phyloP scores from a whole-genome alignment of 2,888 invertebrate species.

The Charanyca ferruginea region DNA sequence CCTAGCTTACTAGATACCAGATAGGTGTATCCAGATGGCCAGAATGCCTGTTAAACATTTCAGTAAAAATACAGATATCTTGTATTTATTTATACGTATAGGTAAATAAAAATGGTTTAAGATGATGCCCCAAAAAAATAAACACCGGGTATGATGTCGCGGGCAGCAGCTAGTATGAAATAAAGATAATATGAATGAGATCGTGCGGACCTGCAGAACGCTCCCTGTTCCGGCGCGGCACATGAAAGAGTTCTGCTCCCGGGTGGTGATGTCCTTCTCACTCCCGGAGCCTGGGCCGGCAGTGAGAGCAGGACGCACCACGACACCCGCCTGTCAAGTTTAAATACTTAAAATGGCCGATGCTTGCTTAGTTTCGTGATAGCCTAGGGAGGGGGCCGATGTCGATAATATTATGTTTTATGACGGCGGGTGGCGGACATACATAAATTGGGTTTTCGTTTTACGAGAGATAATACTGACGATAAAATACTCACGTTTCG shows the following conservation, averaged over 20 bases:
- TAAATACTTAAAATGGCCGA: constrained; percentile 88
- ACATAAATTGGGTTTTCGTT: constrained; percentile 89
- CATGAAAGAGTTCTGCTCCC: constrained; percentile 84
- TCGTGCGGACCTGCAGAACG: constrained; percentile 73
- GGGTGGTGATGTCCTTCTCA: constrained; percentile 67
- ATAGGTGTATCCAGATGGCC: not conserved
- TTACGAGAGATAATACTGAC: constrained; percentile 86
- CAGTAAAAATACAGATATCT: constrained; percentile 5
- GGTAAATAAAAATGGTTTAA: no score
- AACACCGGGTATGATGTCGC: no score
- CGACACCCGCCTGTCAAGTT: constrained; percentile 84
- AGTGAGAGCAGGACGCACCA: constrained; percentile 43
- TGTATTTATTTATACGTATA: no score
- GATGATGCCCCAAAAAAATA: no score
- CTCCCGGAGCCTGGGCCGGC: constrained; percentile 32
- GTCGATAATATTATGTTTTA: constrained; percentile 90
- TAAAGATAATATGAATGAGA: constrained; percentile 75
- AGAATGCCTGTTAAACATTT: not conserved
- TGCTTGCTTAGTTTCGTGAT: constrained; percentile 89
- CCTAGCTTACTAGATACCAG: no score
- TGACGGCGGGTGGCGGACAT: constrained; percentile 82
- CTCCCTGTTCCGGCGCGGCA: constrained; percentile 79
- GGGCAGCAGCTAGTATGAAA: no score
- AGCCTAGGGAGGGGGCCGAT: constrained; percentile 89
- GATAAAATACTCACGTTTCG: constrained; percentile 85